Evolutionary conservation across 2,797 vertebrate genomes (phyloP).

Genomic region (Enteromius argenteus): DNA sequence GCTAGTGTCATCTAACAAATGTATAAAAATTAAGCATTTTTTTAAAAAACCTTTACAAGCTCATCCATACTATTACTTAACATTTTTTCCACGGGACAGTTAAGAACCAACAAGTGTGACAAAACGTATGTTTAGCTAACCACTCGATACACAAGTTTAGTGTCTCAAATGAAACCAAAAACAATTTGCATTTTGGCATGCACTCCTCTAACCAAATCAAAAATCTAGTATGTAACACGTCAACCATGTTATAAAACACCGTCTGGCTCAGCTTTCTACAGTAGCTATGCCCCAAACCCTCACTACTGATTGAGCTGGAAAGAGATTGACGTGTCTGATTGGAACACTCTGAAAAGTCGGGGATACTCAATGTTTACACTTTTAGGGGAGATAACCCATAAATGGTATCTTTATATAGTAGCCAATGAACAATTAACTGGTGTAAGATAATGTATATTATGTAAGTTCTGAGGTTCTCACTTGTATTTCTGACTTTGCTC

Average conservation of each 20-base stretch:
- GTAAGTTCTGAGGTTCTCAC: neutral
- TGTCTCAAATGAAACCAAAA: neutral
- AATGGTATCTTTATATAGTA: neutral
- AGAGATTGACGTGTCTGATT: neutral
- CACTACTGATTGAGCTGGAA: neutral
- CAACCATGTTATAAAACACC: neutral
- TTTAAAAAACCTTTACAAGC: neutral
- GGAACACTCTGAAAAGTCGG: neutral
- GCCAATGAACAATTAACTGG: neutral
- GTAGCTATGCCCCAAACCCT: neutral
- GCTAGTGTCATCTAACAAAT: neutral
- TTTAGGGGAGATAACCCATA: neutral
- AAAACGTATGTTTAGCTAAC: neutral
- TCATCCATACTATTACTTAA: neutral
- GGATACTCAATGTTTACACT: neutral
- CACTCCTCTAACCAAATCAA: neutral
- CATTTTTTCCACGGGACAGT: neutral
- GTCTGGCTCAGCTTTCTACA: neutral
- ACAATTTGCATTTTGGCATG: neutral
- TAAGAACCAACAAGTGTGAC: neutral
- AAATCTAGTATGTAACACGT: neutral
- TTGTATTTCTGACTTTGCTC: neutral
- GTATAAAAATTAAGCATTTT: neutral
- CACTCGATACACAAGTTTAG: neutral
- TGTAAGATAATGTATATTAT: neutral